phyloP scores from a whole-genome alignment of 2,113 vertebrate genomes.

The Gadus chalcogrammus region DNA sequence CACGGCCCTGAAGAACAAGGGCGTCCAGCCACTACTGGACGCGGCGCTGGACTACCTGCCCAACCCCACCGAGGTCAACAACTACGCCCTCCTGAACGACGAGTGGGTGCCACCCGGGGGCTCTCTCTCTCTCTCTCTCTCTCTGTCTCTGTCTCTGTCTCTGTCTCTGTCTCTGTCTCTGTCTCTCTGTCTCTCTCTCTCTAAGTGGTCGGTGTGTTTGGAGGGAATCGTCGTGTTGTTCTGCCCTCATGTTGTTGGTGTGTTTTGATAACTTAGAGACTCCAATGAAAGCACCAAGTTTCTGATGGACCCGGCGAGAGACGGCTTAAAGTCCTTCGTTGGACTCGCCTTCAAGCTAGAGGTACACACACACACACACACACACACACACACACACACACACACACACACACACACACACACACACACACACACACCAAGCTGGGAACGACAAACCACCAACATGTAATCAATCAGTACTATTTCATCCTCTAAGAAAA shows the following conservation, averaged over 20 bases:
- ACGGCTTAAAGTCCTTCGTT: constrained; percentile 78
- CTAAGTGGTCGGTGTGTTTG: no score
- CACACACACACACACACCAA: not conserved
- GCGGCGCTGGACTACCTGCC: constrained; percentile 90
- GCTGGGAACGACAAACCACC: not conserved
- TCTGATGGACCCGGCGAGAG: constrained; percentile 79
- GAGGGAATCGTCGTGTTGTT: no score
- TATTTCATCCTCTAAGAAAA: no score
- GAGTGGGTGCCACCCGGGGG: constrained; percentile 71
- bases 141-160: no score
- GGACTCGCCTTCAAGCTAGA: constrained; percentile 96
- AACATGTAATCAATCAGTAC: no score
- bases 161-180: no score
- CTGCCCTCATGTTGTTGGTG: not conserved
- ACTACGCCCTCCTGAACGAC: constrained; percentile 83
- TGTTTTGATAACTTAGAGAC: constrained; percentile 61
- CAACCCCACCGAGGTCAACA: constrained; percentile 87
- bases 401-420: not conserved
- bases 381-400: no score
- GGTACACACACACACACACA: constrained; percentile 57
- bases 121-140: no score
- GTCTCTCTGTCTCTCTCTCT: no score
- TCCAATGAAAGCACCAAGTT: constrained; percentile 75
- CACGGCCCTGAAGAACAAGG: constrained; percentile 95
- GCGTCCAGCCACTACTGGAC: constrained; percentile 88